Base-by-base conservation (phyloP, 1,140 invertebrate species). In the Glossosoma conforme region DNA sequence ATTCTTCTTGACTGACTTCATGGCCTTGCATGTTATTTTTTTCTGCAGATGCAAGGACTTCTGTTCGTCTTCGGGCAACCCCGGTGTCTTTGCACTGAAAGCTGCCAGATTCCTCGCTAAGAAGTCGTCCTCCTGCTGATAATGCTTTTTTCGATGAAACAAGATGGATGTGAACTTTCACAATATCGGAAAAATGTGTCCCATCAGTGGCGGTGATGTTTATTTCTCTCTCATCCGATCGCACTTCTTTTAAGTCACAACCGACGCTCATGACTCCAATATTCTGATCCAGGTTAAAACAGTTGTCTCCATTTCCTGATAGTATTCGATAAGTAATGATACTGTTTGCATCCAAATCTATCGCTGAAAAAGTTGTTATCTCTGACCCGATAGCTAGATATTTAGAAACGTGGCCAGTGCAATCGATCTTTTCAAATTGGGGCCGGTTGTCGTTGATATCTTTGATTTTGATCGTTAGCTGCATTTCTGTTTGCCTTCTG, bases 391-490 rank as follows among this genome's bases (percentile, higher is more conserved):
- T 81, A 1, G 85, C 78, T 1, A 87, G 76, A 56, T 83, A 80
- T 17, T 86, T 70, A 0, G 84, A 80, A 15, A 95, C 70, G 61
- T 86, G 83, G 1, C 89, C 89, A 10, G 77, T 70, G 65, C 91
- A 95, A 57, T 87, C 82, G 6, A 85, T 66, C 53, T 81, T 79
- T 59, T 86, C 83, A 62, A 87, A 87, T 63, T 88, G 82, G 1
- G 92, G 91, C 32, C 87, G 69, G 66, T 94, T 93, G 61, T 94
- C 92, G 70, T 95, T 94, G 0, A 90, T 77, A 68, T 93, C 87
- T 32, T 78, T 76, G 2, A 95, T 62, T 52, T 77, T 81, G 10
- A 95, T 81, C 40, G 77, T 81, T 1, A 94, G 62, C 20, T 82
- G 78, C 72, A 86, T 87, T 70, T 95, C 89, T 1, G 87, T 85